These are phyloP conservation scores for Drosophila quadrilineata DNA, from an alignment of 1,140 invertebrate species.

Conservation along the genomic window DNA sequence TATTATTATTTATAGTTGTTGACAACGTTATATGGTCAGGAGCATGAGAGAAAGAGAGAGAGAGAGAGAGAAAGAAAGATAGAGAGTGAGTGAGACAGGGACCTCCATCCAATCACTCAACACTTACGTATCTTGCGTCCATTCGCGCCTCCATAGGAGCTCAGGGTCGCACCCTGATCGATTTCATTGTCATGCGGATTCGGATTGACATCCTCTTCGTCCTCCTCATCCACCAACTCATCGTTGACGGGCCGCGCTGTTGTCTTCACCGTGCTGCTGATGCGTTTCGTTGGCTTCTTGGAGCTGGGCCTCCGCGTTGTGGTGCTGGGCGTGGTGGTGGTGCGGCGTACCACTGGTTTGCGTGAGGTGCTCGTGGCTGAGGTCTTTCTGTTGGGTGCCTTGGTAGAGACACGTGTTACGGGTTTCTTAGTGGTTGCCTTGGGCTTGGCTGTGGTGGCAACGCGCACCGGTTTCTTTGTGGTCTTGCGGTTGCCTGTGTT, in stretches of 20 bases:
- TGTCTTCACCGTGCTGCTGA: conserved; percentile 47
- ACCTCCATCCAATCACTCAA: conserved; percentile 57
- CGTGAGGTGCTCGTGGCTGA: conserved; percentile 43
- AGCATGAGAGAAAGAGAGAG: conserved; percentile 42
- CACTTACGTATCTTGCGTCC: conserved; percentile 85
- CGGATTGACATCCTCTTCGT: conserved; percentile 82
- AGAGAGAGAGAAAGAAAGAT: conserved; percentile 55
- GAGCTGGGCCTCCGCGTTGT: conserved; percentile 81
- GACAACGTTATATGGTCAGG: conserved; percentile 39
- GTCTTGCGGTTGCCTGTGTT: conserved; percentile 40
- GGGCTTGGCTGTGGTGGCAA: conserved; percentile 65
- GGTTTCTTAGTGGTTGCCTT: conserved; percentile 65
- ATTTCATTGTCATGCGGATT: conserved; percentile 80
- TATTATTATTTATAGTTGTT: conserved; percentile 33
- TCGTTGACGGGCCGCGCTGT: conserved; percentile 52
- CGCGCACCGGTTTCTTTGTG: conserved; percentile 47
- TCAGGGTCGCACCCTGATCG: conserved; percentile 83
- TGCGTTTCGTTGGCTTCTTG: conserved; percentile 80
- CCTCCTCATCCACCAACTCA: conserved; percentile 77
- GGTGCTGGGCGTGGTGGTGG: conserved; percentile 40
- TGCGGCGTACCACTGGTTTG: conserved; percentile 51
- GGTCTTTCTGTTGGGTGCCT: conserved; percentile 81
- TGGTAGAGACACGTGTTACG: conserved; percentile 81
- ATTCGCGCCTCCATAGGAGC: conserved; percentile 55
- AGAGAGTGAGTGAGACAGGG: conserved; percentile 70